Conservation (phyloP, 2,113 vertebrate genomes). For the Heterotilapia buettikoferi region DNA sequence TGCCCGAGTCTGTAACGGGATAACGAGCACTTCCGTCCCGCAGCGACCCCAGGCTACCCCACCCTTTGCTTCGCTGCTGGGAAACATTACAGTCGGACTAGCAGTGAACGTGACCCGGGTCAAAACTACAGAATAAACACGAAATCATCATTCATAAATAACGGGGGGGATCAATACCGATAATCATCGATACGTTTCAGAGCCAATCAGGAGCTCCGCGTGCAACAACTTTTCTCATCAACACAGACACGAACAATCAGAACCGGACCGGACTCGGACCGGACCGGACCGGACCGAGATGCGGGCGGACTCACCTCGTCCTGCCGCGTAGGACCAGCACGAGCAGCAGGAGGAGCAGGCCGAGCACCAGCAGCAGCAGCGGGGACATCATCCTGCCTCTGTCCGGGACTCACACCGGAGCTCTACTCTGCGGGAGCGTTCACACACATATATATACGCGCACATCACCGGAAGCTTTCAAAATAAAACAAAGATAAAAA, state of each 20-base stretch:
- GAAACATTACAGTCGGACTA: background rate
- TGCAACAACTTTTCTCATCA: background rate
- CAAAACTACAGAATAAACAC: background rate
- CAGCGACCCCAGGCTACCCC: background rate
- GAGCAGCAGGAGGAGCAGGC: background rate
- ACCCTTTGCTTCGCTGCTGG: background rate
- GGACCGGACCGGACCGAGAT: fast-evolving
- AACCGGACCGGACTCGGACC: too few species aligned
- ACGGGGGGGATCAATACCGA: background rate
- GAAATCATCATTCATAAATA: background rate
- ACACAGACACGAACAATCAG: background rate
- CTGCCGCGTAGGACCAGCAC: background rate
- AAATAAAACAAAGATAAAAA: background rate
- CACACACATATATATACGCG: background rate
- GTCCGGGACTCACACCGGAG: background rate
- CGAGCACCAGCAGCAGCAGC: constrained; percentile 17
- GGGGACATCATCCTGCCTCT: background rate
- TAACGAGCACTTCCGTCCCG: background rate
- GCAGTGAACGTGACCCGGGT: background rate
- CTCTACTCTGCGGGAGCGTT: background rate
- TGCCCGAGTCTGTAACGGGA: background rate
- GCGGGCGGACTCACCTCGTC: background rate
- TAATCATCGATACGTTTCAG: background rate
- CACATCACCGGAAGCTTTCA: background rate
- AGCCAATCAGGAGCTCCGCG: background rate